phyloP scores from a whole-genome alignment of 2,797 vertebrate species.

The Argentina silus region DNA sequence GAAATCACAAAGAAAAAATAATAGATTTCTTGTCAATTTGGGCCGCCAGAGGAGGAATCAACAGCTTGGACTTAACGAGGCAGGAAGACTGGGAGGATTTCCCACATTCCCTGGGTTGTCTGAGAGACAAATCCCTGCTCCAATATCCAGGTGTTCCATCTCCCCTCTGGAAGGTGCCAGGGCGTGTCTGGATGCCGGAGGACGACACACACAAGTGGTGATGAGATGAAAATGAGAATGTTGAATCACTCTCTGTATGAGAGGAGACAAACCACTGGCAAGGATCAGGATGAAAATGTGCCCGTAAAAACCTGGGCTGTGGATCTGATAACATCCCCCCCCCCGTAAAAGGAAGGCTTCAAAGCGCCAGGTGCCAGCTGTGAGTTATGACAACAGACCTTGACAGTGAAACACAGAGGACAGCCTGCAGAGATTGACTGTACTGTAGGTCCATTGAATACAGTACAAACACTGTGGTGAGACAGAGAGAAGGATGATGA shows the following conservation, averaged over 20 bases:
- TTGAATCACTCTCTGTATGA: not conserved
- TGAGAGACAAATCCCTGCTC: not conserved
- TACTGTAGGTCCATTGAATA: not conserved
- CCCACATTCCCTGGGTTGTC: not conserved
- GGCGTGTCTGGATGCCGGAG: not conserved
- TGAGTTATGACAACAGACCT: not conserved
- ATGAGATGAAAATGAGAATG: not conserved
- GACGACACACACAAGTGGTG: not conserved
- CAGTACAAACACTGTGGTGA: no score
- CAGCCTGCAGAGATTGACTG: not conserved
- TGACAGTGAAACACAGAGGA: not conserved
- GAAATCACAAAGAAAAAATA: constrained; percentile 7
- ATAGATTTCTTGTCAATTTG: constrained; percentile 20
- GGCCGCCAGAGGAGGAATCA: not conserved
- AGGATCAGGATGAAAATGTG: not conserved
- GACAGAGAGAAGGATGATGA: no score
- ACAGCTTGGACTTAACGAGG: constrained; percentile 22
- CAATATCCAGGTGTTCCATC: constrained; percentile 27
- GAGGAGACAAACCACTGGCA: not conserved
- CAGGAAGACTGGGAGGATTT: constrained; percentile 17
- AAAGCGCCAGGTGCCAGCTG: not conserved
- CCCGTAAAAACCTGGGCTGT: not conserved
- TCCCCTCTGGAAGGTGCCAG: not conserved
- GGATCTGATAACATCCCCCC: not conserved
- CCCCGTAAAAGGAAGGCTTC: not conserved